Conservation (phyloP, 2,113 vertebrate genomes). For the Trinectes maculatus region DNA sequence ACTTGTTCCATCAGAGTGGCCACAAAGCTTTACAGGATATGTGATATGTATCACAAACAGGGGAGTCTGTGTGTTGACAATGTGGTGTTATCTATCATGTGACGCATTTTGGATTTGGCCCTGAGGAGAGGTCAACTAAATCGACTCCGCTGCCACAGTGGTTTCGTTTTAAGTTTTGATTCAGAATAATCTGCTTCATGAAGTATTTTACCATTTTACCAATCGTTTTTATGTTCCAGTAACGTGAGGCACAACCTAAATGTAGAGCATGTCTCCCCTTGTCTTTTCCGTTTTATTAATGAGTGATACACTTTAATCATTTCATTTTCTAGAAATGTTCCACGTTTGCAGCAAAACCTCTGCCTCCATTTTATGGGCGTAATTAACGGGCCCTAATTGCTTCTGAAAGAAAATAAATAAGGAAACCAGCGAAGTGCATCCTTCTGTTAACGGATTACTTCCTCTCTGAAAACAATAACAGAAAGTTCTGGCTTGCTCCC, state of each 20-base stretch:
- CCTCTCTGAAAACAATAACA: conserved; percentile 74
- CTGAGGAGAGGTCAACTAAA: conserved; percentile 45
- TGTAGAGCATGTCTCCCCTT: conserved; percentile 50
- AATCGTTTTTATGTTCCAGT: conserved; percentile 12
- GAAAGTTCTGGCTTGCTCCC: conserved; percentile 61
- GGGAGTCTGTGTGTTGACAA: no score
- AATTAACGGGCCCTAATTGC: conserved; percentile 74
- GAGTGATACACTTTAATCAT: conserved; percentile 65
- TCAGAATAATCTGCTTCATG: conserved; percentile 43
- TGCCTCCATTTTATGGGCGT: conserved; percentile 56
- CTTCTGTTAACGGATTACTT: conserved; percentile 73
- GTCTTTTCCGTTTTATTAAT: conserved; percentile 62
- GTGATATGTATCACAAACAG: no score
- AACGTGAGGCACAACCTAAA: conserved; percentile 32
- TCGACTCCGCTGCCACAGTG: no score
- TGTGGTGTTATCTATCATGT: conserved; percentile 9
- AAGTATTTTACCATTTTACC: conserved; percentile 45
- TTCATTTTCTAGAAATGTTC: conserved; percentile 67
- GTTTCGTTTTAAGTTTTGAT: conserved; percentile 54
- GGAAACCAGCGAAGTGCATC: conserved; percentile 64
- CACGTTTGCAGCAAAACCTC: conserved; percentile 45
- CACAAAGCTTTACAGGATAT: neutral
- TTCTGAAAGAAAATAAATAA: conserved; percentile 69
- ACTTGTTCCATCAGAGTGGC: neutral
- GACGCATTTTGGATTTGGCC: conserved; percentile 18